These are phyloP conservation scores for Pterostichus niger DNA, from an alignment of 2,888 invertebrate species.

Conservation along the genomic window DNA sequence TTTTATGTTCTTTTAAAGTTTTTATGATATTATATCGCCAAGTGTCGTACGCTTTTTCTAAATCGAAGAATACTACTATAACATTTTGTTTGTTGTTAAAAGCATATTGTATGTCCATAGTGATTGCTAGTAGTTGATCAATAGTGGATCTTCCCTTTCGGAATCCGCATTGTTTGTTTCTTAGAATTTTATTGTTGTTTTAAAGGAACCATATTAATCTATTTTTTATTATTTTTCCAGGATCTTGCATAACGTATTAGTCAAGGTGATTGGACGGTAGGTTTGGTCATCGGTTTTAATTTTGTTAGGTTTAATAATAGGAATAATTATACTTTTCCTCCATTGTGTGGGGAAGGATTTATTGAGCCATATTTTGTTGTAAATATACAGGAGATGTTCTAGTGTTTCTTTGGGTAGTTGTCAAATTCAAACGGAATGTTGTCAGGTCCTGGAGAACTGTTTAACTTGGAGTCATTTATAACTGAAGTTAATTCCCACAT, in stretches of 20 bases:
- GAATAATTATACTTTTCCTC: background rate
- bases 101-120: too few species aligned
- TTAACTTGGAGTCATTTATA: background rate
- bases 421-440: too few species aligned
- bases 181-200: background rate
- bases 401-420: background rate
- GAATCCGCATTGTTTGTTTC: background rate
- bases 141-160: conserved; percentile 20
- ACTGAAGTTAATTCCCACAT: background rate
- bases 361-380: background rate
- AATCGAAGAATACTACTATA: too few species aligned
- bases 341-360: background rate
- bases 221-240: background rate
- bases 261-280: background rate
- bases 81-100: background rate
- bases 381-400: background rate
- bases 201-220: background rate
- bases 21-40: background rate
- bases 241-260: conserved; percentile 16
- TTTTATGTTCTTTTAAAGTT: conserved; percentile 5
- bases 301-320: background rate
- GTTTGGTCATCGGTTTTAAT: background rate
- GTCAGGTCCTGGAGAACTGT: background rate
- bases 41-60: too few species aligned
- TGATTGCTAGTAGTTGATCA: background rate